A percentile compares a stretch with the other conserved stretches of the same genome.
Evolutionary conservation across 2,113 vertebrate genomes (phyloP).

Genomic region (Aythya baeri): DNA sequence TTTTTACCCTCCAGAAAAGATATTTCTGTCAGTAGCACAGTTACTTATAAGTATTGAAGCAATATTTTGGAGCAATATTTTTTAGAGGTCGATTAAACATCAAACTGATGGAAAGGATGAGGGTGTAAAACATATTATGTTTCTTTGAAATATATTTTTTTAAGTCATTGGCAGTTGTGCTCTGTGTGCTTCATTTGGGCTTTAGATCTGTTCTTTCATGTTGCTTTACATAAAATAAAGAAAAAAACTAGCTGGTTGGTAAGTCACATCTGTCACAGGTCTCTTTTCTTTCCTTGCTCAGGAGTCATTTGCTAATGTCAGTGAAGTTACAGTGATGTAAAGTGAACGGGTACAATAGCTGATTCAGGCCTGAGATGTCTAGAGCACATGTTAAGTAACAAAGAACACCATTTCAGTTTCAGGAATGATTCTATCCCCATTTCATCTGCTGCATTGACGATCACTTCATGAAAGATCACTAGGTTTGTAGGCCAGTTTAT

Average conservation of each 20-base stretch:
- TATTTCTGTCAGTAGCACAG: neutral
- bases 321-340: neutral
- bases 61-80: neutral
- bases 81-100: neutral
- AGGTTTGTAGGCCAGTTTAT: neutral
- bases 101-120: neutral
- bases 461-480: neutral
- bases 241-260: neutral
- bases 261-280: neutral
- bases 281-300: neutral
- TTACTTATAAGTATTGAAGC: neutral
- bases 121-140: neutral
- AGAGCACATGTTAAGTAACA: neutral
- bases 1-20: neutral
- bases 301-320: neutral
- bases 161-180: neutral
- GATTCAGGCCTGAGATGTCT: neutral
- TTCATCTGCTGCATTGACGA: neutral
- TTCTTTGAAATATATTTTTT: neutral
- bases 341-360: neutral
- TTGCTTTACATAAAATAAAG: neutral
- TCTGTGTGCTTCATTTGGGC: neutral
- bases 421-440: accelerated
- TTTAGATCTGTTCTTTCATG: neutral
- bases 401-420: neutral